A percentile compares a stretch with the other conserved stretches of the same genome.
Evolutionary conservation across 2,888 invertebrate species (phyloP).

Genomic region (Drosophila anceps): DNA sequence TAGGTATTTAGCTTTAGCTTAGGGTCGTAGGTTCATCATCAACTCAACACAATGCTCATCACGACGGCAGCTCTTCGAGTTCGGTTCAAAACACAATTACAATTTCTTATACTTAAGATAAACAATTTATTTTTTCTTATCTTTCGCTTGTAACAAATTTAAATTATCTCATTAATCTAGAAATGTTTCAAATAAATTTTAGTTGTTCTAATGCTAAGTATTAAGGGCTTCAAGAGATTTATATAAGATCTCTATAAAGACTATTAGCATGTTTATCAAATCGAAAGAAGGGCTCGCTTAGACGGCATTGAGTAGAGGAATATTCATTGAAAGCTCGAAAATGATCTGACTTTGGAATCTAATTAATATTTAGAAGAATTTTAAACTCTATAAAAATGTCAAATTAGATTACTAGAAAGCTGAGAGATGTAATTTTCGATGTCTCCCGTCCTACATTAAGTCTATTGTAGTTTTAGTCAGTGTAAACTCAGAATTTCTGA

Average conservation of each 20-base stretch:
- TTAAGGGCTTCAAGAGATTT: background rate
- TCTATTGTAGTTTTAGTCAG: too few relatives aligned
- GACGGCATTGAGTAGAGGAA: background rate
- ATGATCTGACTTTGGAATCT: too few relatives aligned
- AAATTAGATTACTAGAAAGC: too few relatives aligned
- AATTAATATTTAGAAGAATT: too few relatives aligned
- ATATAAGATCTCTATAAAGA: too few relatives aligned
- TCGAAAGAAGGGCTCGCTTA: background rate
- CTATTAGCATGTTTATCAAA: background rate
- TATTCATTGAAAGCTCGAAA: too few relatives aligned
- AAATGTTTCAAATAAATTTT: slow-evolving; percentile 33
- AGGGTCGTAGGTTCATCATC: slow-evolving; percentile 35
- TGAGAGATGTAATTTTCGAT: too few relatives aligned
- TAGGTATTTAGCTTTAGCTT: slow-evolving; percentile 19
- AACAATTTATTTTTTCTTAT: background rate
- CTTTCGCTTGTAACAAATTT: background rate
- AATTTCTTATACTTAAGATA: slow-evolving; percentile 14
- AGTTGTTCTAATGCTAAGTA: background rate
- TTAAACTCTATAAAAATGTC: too few relatives aligned
- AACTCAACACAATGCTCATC: slow-evolving; percentile 20
- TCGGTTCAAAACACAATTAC: background rate
- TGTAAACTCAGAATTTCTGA: too few relatives aligned
- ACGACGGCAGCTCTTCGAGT: background rate
- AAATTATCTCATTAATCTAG: slow-evolving; percentile 35
- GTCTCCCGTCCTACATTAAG: too few relatives aligned